Evolutionary conservation across 2,888 invertebrate genomes (phyloP).

Genomic region (Hydroisotoma schaefferi): DNA sequence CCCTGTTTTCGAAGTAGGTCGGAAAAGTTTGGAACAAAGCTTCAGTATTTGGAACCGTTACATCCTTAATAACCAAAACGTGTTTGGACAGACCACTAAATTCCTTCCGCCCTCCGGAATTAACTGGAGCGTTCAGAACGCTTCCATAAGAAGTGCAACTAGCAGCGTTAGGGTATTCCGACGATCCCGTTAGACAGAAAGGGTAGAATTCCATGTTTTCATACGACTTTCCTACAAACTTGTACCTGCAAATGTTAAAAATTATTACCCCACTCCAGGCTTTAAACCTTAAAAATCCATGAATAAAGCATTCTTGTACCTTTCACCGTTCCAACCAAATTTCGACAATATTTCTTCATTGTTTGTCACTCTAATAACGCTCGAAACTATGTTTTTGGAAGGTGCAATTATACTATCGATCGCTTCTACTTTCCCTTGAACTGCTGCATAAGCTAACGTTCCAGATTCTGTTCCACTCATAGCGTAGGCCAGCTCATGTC

Average conservation of each 20-base stretch:
- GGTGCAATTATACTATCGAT: slow-evolving; percentile 1
- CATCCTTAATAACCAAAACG: slow-evolving; percentile 11
- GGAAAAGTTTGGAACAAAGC: slow-evolving; percentile 6
- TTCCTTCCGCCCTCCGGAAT: background rate
- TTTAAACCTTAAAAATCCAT: background rate
- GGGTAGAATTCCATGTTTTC: slow-evolving; percentile 11
- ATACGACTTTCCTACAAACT: background rate
- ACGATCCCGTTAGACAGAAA: background rate
- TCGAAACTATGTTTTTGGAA: slow-evolving; percentile 5
- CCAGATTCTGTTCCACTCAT: background rate
- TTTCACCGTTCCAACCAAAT: slow-evolving; percentile 9
- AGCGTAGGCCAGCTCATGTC: slow-evolving; percentile 2
- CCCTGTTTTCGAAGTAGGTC: background rate
- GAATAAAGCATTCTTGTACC: background rate
- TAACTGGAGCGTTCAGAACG: background rate
- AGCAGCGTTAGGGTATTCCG: background rate
- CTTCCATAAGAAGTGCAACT: background rate
- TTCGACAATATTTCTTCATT: slow-evolving; percentile 13
- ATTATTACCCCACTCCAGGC: background rate
- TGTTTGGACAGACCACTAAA: background rate
- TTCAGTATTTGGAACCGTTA: slow-evolving; percentile 2
- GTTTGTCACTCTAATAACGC: slow-evolving; percentile 10
- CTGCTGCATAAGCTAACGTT: slow-evolving; percentile 6
- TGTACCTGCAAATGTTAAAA: background rate
- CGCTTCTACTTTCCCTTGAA: slow-evolving; percentile 10